Evolutionary conservation across 2,888 invertebrate species (phyloP).

Genomic region (Lasius platythorax): DNA sequence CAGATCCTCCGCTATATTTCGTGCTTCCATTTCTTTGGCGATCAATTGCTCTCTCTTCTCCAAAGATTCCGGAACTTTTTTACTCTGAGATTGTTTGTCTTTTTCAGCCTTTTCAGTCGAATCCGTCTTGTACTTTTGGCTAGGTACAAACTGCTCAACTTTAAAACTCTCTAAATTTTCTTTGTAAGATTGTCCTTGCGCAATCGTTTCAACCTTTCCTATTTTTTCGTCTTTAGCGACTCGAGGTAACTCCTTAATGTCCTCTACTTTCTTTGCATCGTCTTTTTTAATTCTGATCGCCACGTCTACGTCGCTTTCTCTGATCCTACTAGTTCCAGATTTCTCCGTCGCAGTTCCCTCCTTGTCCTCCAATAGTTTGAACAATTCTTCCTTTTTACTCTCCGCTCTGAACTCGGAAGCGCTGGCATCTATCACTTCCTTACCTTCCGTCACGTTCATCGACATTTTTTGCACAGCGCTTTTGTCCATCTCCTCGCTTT

Average conservation of each 20-base stretch:
- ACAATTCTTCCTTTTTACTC: constrained; percentile 73
- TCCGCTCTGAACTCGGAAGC: constrained; percentile 74
- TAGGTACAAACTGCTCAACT: constrained; percentile 61
- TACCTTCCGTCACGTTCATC: constrained; percentile 76
- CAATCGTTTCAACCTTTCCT: constrained; percentile 69
- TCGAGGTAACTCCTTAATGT: constrained; percentile 11
- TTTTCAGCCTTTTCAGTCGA: constrained; percentile 40
- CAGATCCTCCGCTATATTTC: constrained; percentile 80
- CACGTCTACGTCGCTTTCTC: constrained; percentile 78
- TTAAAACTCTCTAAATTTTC: constrained; percentile 74
- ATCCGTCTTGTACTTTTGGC: constrained; percentile 59
- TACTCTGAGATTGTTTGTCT: constrained; percentile 48
- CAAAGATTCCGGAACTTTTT: constrained; percentile 41
- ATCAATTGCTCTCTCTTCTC: constrained; percentile 68
- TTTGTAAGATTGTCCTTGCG: constrained; percentile 72
- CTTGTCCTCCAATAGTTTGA: constrained; percentile 75
- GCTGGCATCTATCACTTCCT: constrained; percentile 79
- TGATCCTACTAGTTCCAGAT: constrained; percentile 71
- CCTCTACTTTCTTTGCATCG: constrained; percentile 52
- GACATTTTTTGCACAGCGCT: constrained; percentile 76
- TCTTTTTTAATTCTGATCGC: constrained; percentile 78
- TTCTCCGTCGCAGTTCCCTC: constrained; percentile 75
- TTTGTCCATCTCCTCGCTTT: constrained; percentile 75
- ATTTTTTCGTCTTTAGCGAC: constrained; percentile 53
- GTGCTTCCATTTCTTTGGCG: constrained; percentile 74